Conservation (phyloP, 2,888 invertebrate species). For the Eudemis profundana region DNA sequence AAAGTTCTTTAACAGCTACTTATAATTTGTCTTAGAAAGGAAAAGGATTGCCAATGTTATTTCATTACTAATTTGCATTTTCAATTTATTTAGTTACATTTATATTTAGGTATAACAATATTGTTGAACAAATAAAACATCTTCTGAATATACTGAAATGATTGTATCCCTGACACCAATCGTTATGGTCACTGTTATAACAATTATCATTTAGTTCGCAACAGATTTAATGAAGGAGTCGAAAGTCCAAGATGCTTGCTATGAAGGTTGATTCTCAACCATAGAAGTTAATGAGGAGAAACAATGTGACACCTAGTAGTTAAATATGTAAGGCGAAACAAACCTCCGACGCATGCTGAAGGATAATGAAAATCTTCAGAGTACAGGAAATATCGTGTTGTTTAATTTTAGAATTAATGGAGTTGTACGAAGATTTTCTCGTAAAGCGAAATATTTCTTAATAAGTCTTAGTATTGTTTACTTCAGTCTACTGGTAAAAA, state of each 20-base stretch:
- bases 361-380: slow-evolving; percentile 3
- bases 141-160: not conserved
- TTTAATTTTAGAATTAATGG: slow-evolving; percentile 21
- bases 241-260: slow-evolving; percentile 29
- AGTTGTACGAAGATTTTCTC: slow-evolving; percentile 1
- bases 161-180: not conserved
- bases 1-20: not conserved
- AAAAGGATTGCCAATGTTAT: too few species aligned
- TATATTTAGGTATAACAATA: too few species aligned
- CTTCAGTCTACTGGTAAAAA: too few species aligned
- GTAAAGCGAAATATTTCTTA: slow-evolving; percentile 2
- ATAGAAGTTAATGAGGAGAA: slow-evolving; percentile 22
- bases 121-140: not conserved
- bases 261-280: slow-evolving; percentile 29
- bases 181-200: slow-evolving; percentile 19
- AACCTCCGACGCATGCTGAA: not conserved
- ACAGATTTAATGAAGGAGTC: slow-evolving; percentile 28
- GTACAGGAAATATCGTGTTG: slow-evolving; percentile 19
- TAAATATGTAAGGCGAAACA: slow-evolving; percentile 22
- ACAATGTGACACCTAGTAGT: slow-evolving; percentile 31
- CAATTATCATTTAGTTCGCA: slow-evolving; percentile 24
- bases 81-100: not conserved
- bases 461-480: not conserved
- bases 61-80: too few species aligned
- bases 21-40: not conserved